A percentile compares a stretch with the other conserved stretches of the same genome.
These are phyloP conservation scores for Macrostomum lignano DNA, from an alignment of 1,140 invertebrate genomes.

Conservation along the genomic window DNA sequence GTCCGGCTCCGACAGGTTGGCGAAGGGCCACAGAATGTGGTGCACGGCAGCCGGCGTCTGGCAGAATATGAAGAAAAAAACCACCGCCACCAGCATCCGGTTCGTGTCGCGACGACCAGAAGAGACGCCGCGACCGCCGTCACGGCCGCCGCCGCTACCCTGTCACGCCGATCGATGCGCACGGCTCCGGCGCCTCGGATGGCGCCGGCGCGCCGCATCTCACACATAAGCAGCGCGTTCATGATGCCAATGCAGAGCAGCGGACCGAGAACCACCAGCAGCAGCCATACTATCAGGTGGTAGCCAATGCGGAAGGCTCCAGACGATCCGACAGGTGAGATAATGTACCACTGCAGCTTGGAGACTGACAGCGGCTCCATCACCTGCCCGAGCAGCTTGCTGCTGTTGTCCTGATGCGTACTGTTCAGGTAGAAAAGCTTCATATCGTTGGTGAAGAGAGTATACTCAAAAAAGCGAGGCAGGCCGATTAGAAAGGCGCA, in stretches of 20 bases:
- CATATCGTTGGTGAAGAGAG: background rate
- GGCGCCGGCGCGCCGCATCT: slow-evolving; percentile 13
- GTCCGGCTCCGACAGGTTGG: too few species aligned
- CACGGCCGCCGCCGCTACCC: too few species aligned
- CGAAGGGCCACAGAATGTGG: too few species aligned
- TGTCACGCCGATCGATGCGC: too few species aligned
- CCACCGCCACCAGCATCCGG: slow-evolving; percentile 24
- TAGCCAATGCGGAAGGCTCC: slow-evolving; percentile 15
- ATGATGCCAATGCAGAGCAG: slow-evolving; percentile 19
- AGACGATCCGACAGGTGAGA: too few species aligned
- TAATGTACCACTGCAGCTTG: too few species aligned
- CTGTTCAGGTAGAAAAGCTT: slow-evolving; percentile 8
- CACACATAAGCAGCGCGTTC: slow-evolving; percentile 14
- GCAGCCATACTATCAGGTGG: slow-evolving; percentile 19
- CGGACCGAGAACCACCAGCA: slow-evolving; percentile 17
- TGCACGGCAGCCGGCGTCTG: slow-evolving; percentile 25
- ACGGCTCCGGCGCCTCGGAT: too few species aligned
- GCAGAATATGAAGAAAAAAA: slow-evolving; percentile 24
- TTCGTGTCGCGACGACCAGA: too few species aligned
- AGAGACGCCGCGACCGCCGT: too few species aligned
- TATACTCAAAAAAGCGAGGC: slow-evolving; percentile 18
- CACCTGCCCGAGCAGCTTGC: too few species aligned
- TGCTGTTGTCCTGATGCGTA: slow-evolving; percentile 16
- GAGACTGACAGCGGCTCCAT: too few species aligned
- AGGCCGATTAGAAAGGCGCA: slow-evolving; percentile 16